Evolutionary conservation across 2,113 vertebrate genomes (phyloP).

Genomic region (Catharus minimus): DNA sequence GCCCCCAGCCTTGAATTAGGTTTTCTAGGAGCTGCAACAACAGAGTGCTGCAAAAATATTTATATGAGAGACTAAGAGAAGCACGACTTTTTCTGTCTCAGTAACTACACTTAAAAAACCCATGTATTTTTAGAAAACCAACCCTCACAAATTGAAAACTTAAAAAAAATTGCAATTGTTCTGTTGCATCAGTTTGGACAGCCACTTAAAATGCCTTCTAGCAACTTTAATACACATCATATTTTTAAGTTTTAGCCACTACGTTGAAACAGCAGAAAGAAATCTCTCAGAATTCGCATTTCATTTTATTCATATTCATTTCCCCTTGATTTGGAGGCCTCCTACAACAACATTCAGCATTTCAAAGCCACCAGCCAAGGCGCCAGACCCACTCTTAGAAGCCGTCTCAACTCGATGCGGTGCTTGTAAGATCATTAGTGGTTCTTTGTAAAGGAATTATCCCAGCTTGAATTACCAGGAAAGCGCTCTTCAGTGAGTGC

Average conservation of each 20-base stretch:
- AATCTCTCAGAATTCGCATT: fast-evolving
- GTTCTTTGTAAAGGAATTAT: background rate
- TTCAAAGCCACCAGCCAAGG: background rate
- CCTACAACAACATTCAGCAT: background rate
- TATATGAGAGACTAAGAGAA: background rate
- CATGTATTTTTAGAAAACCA: background rate
- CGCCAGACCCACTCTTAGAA: background rate
- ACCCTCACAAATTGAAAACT: background rate
- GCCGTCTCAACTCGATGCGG: background rate
- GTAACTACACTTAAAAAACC: background rate
- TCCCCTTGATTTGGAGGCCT: background rate
- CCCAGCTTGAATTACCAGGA: background rate
- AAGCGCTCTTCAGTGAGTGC: background rate
- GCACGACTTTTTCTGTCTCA: background rate
- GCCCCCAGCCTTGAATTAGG: background rate
- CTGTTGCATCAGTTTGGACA: background rate
- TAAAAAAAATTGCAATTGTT: background rate
- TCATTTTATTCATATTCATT: background rate
- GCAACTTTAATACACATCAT: background rate
- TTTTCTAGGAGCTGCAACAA: constrained; percentile 2
- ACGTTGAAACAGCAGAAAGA: background rate
- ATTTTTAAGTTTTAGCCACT: background rate
- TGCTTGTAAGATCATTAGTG: background rate
- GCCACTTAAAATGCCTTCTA: background rate
- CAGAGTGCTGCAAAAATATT: background rate